Conservation (phyloP, 2,888 invertebrate genomes). For the Ormyrus labotus region DNA sequence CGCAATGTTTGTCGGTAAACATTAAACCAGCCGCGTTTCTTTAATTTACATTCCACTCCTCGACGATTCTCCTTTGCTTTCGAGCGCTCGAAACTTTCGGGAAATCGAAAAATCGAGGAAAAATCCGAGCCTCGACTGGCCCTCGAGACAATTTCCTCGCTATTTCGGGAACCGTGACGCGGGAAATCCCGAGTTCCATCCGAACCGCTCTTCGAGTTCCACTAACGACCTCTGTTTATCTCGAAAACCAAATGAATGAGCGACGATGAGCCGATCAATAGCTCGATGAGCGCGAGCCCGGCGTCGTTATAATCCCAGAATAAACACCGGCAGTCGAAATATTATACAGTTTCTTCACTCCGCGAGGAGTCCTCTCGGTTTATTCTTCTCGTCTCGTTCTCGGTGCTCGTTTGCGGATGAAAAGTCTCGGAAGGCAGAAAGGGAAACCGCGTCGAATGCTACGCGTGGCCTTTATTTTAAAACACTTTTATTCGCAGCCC, state of each 20-base stretch:
- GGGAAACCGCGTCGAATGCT: background rate
- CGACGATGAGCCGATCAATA: conserved; percentile 14
- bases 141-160: no score
- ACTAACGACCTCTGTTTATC: conserved; percentile 35
- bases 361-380: background rate
- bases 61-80: no score
- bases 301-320: background rate
- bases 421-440: background rate
- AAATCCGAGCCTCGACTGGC: no score
- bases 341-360: background rate
- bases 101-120: no score
- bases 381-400: background rate
- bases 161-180: background rate
- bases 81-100: no score
- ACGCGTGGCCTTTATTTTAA: no score
- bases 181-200: background rate
- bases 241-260: background rate
- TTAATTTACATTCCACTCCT: no score
- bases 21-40: no score
- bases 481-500: no score
- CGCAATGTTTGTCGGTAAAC: no score
- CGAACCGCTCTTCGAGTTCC: background rate
- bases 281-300: background rate
- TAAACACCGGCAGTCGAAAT: background rate
- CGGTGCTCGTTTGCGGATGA: background rate